Percentiles rank a stretch among this genome's conserved stretches.
phyloP scores from a whole-genome alignment of 2,888 invertebrate genomes.

The Hemaris fuciformis region DNA sequence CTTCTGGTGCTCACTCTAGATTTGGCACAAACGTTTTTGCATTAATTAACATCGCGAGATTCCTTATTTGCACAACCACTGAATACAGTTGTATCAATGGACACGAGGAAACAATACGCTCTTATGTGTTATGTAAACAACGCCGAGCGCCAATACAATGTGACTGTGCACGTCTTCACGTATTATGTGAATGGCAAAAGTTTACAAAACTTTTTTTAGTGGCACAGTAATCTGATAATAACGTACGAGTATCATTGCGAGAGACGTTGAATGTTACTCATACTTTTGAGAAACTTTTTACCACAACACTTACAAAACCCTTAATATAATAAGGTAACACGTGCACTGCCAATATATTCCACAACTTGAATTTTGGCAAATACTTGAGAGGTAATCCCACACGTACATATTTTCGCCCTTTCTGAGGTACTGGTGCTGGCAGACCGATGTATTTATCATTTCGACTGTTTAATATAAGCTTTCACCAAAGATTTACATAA shows the following conservation, averaged over 20 bases:
- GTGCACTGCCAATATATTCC: not conserved
- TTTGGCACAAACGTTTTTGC: conserved; percentile 11
- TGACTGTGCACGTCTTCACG: not conserved
- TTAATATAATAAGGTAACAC: too few species aligned
- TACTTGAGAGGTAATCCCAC: too few species aligned
- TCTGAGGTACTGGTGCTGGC: too few species aligned
- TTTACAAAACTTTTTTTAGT: not conserved
- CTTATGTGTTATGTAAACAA: not conserved
- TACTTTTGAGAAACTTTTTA: too few species aligned
- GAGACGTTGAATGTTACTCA: too few species aligned
- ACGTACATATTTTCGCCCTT: too few species aligned
- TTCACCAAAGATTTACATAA: too few species aligned
- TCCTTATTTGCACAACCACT: conserved; percentile 2
- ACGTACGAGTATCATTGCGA: too few species aligned
- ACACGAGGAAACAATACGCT: not conserved
- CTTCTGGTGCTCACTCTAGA: not conserved
- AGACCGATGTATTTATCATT: too few species aligned
- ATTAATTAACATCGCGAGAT: conserved; percentile 4
- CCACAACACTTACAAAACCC: too few species aligned
- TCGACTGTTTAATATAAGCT: too few species aligned
- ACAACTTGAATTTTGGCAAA: not conserved
- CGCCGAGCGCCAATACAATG: not conserved
- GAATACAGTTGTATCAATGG: not conserved
- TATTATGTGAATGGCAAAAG: not conserved
- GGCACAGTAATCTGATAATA: too few species aligned